A percentile compares a stretch with the other conserved stretches of the same genome.
phyloP scores from a whole-genome alignment of 2,113 vertebrate species.

The Typhlomys cinereus region DNA sequence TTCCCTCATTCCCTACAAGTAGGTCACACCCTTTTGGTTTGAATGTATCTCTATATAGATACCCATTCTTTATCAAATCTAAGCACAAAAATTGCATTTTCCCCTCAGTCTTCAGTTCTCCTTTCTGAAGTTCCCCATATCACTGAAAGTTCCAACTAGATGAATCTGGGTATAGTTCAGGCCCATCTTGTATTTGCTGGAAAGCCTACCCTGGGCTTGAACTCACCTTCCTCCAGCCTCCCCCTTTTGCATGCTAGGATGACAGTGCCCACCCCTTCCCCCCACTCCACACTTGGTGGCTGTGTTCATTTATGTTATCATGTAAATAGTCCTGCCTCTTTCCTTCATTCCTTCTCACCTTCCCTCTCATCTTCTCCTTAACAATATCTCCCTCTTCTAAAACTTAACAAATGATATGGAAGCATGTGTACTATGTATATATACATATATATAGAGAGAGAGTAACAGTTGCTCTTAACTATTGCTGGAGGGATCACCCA shows the following conservation, averaged over 20 bases:
- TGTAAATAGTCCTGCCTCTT: neutral
- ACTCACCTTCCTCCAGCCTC: neutral
- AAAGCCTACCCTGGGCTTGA: neutral
- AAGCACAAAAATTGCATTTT: neutral
- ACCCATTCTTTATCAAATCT: neutral
- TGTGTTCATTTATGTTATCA: neutral
- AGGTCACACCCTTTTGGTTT: neutral
- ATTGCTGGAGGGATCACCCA: too few species aligned
- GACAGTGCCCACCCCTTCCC: too few species aligned
- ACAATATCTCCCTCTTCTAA: neutral
- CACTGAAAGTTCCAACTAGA: neutral
- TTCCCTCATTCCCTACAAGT: too few species aligned
- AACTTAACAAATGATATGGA: neutral
- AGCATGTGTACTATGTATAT: neutral
- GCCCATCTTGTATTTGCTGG: neutral
- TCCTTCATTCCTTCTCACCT: neutral
- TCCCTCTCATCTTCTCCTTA: neutral
- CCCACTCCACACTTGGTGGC: neutral
- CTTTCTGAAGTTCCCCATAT: neutral
- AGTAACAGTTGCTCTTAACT: too few species aligned
- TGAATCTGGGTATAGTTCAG: too few species aligned
- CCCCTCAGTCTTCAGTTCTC: neutral
- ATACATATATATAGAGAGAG: too few species aligned
- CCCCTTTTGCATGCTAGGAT: neutral
- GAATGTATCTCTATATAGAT: neutral